Conservation (phyloP, 2,888 invertebrate genomes). For the Pomacea canaliculata region DNA sequence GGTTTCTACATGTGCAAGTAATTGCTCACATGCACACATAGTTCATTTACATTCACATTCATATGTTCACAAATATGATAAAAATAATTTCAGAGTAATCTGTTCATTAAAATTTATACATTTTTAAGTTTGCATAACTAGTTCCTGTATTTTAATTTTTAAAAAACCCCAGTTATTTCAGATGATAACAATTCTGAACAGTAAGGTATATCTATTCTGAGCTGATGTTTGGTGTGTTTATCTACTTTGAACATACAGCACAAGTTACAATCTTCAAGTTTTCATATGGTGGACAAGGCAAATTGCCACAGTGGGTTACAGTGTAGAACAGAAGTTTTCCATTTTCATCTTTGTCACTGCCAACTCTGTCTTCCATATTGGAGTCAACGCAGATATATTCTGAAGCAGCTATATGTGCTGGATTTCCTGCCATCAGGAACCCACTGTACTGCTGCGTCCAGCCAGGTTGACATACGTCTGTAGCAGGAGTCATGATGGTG, state of each 20-base stretch:
- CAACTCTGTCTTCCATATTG: neutral
- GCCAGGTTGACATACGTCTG: conserved; percentile 9
- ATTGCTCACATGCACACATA: no score
- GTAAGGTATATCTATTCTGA: no score
- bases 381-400: conserved; percentile 17
- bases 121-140: no score
- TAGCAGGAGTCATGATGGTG: conserved; percentile 22
- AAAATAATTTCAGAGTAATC: no score
- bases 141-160: no score
- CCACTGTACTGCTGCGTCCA: conserved; percentile 19
- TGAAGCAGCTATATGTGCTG: conserved; percentile 1
- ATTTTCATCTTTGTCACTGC: neutral
- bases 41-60: no score
- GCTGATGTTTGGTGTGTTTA: neutral
- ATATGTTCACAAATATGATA: no score
- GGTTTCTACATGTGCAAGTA: no score
- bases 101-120: no score
- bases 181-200: no score
- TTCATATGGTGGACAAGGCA: conserved; percentile 19
- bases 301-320: conserved; percentile 1
- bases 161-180: no score
- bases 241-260: conserved; percentile 20
- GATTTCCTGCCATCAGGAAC: conserved; percentile 3
- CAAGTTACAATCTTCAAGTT: conserved; percentile 10
- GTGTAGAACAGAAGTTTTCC: conserved; percentile 4